Base-by-base conservation (phyloP, 2,888 invertebrate species). In the Cosmorhoe ocellata region DNA sequence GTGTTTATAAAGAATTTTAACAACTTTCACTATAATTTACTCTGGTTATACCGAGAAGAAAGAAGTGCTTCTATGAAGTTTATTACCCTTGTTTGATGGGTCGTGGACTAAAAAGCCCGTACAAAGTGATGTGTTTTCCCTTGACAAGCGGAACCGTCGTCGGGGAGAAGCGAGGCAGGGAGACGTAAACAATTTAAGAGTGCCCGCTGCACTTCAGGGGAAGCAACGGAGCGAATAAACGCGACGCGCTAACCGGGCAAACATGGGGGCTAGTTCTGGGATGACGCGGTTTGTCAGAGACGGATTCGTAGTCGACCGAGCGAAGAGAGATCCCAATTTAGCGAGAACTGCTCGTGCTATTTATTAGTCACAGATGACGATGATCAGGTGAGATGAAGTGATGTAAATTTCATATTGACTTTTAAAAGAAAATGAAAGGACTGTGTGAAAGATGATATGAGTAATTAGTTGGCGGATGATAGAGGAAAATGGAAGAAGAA, bases 131-230 rank as follows among this genome's bases (percentile, higher is more conserved):
- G 49, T 42, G 43, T 55, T 55, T 50, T 50, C 18, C 47, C 33
- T 47, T 38, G 41, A 51, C 51, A 41, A 42, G 31, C 4, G 30
- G 46, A 30, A 47, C 44, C 12, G 34, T 32, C 46, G 41, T 51
- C 51, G 51, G 38, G 51, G 46, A 53, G 45, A 41, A 52, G 50
- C 49, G 56, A 71, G 58, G 67, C 73, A 76, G 61, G 71, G 68
- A 74, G 74, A 76, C 79, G 76, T 79, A 79, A 84, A 82, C 80
- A 80, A 80, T 82, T 82, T 79, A 70, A 73, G 70, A 79, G 76
- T 73, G 67, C 68, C 73, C 71, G 69, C 61, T 74, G 75, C 76
- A 79, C 76, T 79, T 73, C 69, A 75, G 70, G 56, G 50, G 67
- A 67, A 64, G 75, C 76, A 81, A 72, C 77, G 74, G 66, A 74